Base-by-base conservation (phyloP, 2,113 vertebrate genomes). In the Ivindomyrus marchei region DNA sequence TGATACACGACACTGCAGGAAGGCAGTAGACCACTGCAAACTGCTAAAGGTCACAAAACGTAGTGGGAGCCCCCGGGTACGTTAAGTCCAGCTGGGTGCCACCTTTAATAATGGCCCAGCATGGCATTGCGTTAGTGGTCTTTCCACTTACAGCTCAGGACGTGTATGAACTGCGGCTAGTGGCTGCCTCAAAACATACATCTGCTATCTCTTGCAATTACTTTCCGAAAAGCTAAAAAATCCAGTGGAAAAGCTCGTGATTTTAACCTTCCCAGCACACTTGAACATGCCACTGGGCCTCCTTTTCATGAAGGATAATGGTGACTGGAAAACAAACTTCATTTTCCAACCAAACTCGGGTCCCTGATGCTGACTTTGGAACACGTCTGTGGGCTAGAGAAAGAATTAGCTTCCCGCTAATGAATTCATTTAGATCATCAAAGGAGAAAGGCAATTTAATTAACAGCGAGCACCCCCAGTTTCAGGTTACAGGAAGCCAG, bases 251-350 rank as follows among this genome's bases (percentile, higher is more conserved):
- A 42, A 7, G 0, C 15, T 39, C 8, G 36, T 42, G 31, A 19
- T 80, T 42, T 80, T 80, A 42, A 36, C 4, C 66, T 49, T 21
- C 66, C 39, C n/a, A 24, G 56, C 27, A 24, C 58, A 42, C 24
- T 27, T 8, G 66, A 88, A 74, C 24, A 46, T 15, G 19, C 46
- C 46, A 74, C 45, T 3, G 62, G 46, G 24, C 15, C 46, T 74
- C 58, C 17, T 50, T 80, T 36, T 77, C 88, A 89, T 89, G 47
- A 74, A 89, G 46, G 36, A 80, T 42, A 80, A 80, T 80, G 74
- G 5, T 42, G 74, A 80, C 11, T 42, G 87, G 17, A 62, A 88
- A 9, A 88, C 39, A 31, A 50, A 87, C 85, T 87, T 49, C 27
- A 87, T 53, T 87, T 50, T n/a, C 85, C 46, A 87, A 87, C 45